These are phyloP conservation scores for Tarsius wallacei DNA, from an alignment of 2,797 vertebrate species.

Conservation along the genomic window DNA sequence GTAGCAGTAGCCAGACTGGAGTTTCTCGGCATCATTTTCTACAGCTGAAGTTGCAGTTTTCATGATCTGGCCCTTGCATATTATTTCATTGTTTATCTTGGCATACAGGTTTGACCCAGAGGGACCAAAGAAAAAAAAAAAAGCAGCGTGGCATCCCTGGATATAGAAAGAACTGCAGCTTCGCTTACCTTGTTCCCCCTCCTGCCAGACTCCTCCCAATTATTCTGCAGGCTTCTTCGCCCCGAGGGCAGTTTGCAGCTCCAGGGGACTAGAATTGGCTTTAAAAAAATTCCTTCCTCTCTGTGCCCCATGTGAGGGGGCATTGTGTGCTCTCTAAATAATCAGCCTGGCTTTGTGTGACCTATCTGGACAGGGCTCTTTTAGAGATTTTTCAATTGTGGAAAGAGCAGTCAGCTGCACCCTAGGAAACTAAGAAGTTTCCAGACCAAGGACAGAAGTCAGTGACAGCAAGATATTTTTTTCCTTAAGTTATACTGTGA, in stretches of 20 bases:
- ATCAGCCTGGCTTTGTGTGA: constrained; percentile 81
- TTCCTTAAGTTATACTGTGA: constrained; percentile 20
- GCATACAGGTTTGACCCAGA: constrained; percentile 75
- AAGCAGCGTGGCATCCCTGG: background rate
- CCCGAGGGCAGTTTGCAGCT: constrained; percentile 82
- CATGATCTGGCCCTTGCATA: constrained; percentile 57
- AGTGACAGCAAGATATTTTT: background rate
- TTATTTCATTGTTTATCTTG: constrained; percentile 81
- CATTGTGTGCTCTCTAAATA: constrained; percentile 84
- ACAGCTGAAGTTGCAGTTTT: constrained; percentile 29
- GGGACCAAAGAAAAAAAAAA: constrained; percentile 61
- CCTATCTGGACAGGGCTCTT: constrained; percentile 75
- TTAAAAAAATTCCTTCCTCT: constrained; percentile 79
- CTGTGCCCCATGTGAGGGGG: constrained; percentile 79
- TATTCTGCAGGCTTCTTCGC: constrained; percentile 82
- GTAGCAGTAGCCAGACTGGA: background rate
- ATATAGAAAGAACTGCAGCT: constrained; percentile 7
- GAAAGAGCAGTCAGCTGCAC: constrained; percentile 57
- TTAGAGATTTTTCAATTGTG: constrained; percentile 73
- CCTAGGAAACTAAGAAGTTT: constrained; percentile 81
- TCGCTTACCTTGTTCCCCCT: background rate
- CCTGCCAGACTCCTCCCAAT: constrained; percentile 83
- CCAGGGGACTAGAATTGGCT: constrained; percentile 82
- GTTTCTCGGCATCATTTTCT: background rate
- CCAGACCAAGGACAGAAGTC: constrained; percentile 71